Evolutionary conservation across 1,140 invertebrate species (phyloP), one percentile per base, ranked within the genome.

Genomic region (Anoplolepis gracilipes): DNA sequence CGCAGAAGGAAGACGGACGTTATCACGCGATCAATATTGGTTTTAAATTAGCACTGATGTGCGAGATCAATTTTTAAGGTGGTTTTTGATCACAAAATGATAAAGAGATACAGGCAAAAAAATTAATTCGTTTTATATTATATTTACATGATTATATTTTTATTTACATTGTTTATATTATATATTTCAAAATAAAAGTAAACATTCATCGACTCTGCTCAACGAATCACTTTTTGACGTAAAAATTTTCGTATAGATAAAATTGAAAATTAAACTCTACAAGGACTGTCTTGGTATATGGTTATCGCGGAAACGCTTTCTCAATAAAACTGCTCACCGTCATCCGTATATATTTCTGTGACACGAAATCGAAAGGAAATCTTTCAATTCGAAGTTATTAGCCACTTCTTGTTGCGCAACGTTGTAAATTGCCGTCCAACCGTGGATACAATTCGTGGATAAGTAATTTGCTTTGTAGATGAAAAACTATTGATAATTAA

Each of bases 401-500:
- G 72, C 72, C 57, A 28, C 55, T 84, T 84, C 70, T 65, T 49
- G 55, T 76, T 77, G 59, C 61, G 72, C 22, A 84, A 86, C 55
- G 19, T n/a, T 64, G 46, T 64, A 62, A 84, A 49, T 42, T 30
- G 53, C 61, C 85, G 57, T 84, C 85, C 70, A 65, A 75, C 65
- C 82, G 30, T 57, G 61, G 72, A 76, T 70, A 55, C 30, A 87
- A 76, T 70, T 69, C 57, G 84, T 53, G 59, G 73, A 84, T 69
- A 85, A 46, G 22, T n/a, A 78, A 67, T 46, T 72, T 59, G 78
- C 59, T 64, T 19, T 36, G 61, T 77, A 3, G 3, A 8, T 5
- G 46, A 72, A 72, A 76, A 85, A 49, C 36, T 39, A n/a, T 13
- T 19, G 57, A 87, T 85, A 86, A 85, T 85, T 85, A 86, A 81